Evolutionary conservation across 2,888 invertebrate species (phyloP), one percentile per base, ranked within the genome.

Genomic region (Ophion obscuratus): DNA sequence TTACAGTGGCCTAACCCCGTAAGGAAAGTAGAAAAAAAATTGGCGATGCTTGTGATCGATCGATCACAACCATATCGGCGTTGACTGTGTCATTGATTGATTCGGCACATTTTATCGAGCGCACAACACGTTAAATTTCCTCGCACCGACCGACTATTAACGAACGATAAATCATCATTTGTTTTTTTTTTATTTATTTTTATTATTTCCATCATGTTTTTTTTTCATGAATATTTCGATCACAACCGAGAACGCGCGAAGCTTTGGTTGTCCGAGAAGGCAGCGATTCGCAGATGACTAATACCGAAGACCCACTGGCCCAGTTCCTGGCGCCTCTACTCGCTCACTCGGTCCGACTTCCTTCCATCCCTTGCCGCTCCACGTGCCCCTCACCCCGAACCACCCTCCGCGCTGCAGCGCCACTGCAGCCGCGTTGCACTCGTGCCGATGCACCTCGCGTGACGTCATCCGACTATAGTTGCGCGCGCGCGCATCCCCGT

Each of bases 271-370:
- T 76, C 53, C 80, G 88, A 87, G 88, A 88, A 89, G 88, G 88
- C 86, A 87, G 86, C 86, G 90, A 90, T 89, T 92, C 92, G 90
- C 92, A 92, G 92, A 93, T 92, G 92, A 91, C 91, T 91, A 86
- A 86, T 77, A 92, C 90, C 90, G 91, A 85, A 93, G 93, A 92
- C 93, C 93, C 92, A 93, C 93, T 93, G 92, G 93, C 93, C 93
- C 93, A 93, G 91, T 93, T 93, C 92, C 90, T 73, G 80, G 74
- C 47, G 87, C 88, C 87, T 88, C 89, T 88, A 88, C 88, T 89
- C 89, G 90, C 91, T 90, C 92, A 89, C 92, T 90, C 81, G 85
- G 68, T 89, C 89, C 85, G 78, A 78, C 84, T 85, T 85, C 81
- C 83, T 87, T 71, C 87, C 87, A 83, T 82, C 84, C 79, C 66